A percentile compares a stretch with the other conserved stretches of the same genome.
phyloP scores from a whole-genome alignment of 2,113 vertebrate species.

The Tragulus kanchil region DNA sequence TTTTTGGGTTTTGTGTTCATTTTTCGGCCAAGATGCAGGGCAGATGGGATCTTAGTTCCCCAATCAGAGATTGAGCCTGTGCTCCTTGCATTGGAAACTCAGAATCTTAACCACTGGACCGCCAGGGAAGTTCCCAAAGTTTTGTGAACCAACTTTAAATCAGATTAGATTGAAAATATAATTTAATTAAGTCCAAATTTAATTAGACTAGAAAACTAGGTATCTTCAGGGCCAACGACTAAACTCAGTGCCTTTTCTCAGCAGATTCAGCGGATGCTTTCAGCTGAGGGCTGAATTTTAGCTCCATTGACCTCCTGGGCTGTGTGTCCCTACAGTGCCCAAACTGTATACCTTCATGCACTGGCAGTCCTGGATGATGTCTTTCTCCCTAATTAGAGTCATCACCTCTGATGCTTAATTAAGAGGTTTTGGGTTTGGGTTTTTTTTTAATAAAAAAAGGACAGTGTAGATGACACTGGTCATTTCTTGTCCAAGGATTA shows the following conservation, averaged over 20 bases:
- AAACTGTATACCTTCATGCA: background rate
- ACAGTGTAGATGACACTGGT: background rate
- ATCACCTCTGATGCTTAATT: slow-evolving; percentile 1
- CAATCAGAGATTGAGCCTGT: background rate
- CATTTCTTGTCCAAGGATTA: background rate
- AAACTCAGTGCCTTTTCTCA: background rate
- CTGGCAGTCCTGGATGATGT: background rate
- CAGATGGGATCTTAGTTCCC: background rate
- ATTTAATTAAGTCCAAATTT: background rate
- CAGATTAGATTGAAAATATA: background rate
- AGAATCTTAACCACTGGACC: background rate
- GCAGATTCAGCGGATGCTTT: background rate
- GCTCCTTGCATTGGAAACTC: background rate
- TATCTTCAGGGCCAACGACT: background rate
- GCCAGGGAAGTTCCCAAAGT: background rate
- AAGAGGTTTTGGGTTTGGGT: background rate
- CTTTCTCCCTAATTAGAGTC: background rate
- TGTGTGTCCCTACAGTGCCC: background rate
- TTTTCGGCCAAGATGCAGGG: background rate
- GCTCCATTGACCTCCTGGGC: background rate
- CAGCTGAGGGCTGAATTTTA: background rate
- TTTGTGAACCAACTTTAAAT: background rate
- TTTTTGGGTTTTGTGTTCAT: background rate
- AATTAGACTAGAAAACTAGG: background rate
- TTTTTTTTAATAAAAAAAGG: background rate